Base-by-base conservation (phyloP, 2,797 vertebrate species). In the Muscicapa comitata region DNA sequence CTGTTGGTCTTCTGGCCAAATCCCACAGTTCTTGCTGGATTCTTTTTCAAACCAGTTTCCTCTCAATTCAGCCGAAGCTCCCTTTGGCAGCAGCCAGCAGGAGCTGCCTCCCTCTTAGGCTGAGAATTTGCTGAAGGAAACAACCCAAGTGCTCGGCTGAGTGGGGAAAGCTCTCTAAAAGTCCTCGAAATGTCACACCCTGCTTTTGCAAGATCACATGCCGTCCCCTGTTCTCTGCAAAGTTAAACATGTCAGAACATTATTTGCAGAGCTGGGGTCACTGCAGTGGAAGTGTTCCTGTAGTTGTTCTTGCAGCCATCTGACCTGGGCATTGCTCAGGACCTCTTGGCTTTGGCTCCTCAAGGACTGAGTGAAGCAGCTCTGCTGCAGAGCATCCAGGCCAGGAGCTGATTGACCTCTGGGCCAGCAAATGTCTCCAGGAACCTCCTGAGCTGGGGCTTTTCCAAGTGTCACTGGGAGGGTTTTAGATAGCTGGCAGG, bases 31-130 rank as follows among this genome's bases (percentile, higher is more conserved):
- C 66, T 77, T 59, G 88, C 53, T 74, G 77, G 80, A 42, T 87
- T 92, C 79, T 77, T 93, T 87, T 65, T 78, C 77, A 88, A 63
- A 63, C 73, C 73, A 70, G 51, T 81, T 94, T 81, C 86, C 92
- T 86, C 84, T 65, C 81, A 29, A 2, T 93, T 92, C 90, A 88
- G 57, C 91, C 4, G 26, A 33, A 91, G 59, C 77, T 92, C 51
- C 38, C 48, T 58, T 95, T 95, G 91, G 90, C 90, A 92, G 74
- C 66, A 33, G 15, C 47, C 40, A 67, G 71, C 74, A 84, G 88
- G 66, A 79, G 11, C 81, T 86, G 92, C 82, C 83, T 91, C 53
- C 82, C 48, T n/a, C 59, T 43, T 29, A 42, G 58, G 25, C 71
- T 38, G 88, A 45, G 87, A 58, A 55, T 71, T 62, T 66, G 70